Evolutionary conservation across 2,888 invertebrate genomes (phyloP).

Genomic region (Anorthoa munda): DNA sequence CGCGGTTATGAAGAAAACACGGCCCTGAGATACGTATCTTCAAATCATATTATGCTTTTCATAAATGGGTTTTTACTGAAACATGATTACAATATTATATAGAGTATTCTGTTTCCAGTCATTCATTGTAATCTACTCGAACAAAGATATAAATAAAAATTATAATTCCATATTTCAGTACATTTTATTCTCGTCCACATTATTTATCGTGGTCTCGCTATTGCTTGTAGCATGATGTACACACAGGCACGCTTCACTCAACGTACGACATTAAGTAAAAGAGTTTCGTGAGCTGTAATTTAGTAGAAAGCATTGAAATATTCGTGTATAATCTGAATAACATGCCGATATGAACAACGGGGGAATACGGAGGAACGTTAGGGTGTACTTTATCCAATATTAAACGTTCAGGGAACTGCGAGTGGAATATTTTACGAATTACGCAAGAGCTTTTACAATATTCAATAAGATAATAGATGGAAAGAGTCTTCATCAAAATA

Average conservation of each 20-base stretch:
- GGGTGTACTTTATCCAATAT: slow-evolving; percentile 90
- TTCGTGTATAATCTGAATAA: slow-evolving; percentile 91
- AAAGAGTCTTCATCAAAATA: slow-evolving; percentile 74
- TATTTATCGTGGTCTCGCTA: slow-evolving; percentile 61
- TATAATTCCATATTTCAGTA: neutral
- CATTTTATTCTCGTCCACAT: slow-evolving; percentile 1
- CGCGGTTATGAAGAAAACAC: slow-evolving; percentile 54
- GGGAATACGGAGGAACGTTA: slow-evolving; percentile 86
- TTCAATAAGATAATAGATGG: slow-evolving; percentile 85
- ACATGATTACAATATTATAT: neutral
- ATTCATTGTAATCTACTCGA: neutral
- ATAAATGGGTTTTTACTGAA: slow-evolving; percentile 6
- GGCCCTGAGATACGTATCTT: slow-evolving; percentile 40
- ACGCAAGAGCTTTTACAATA: slow-evolving; percentile 85
- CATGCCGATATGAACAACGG: slow-evolving; percentile 91
- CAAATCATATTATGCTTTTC: slow-evolving; percentile 28
- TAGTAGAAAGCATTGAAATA: slow-evolving; percentile 91
- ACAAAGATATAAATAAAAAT: slow-evolving; percentile 7
- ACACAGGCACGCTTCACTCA: slow-evolving; percentile 73
- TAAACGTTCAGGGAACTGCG: slow-evolving; percentile 88
- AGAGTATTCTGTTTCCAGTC: neutral
- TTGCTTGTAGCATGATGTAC: slow-evolving; percentile 71
- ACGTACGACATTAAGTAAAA: slow-evolving; percentile 86
- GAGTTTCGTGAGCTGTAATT: slow-evolving; percentile 90
- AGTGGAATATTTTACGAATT: slow-evolving; percentile 88